Evolutionary conservation across 2,113 vertebrate genomes (phyloP).

Genomic region (Cryptomyrus ogoouensis): DNA sequence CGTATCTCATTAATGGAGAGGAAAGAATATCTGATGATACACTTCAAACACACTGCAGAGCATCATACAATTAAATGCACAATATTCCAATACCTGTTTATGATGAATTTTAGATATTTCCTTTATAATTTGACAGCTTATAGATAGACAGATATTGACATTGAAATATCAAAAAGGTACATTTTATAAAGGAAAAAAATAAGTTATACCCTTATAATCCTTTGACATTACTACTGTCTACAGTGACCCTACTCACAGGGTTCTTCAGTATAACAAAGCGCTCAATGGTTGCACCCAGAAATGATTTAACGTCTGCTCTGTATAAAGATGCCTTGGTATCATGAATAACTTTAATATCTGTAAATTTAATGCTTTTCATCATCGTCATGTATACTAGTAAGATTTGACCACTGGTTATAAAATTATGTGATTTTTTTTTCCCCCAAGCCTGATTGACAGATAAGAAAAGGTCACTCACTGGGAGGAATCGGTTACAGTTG

Average conservation of each 20-base stretch:
- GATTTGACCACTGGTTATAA: neutral
- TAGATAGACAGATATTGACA: neutral
- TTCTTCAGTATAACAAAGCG: neutral
- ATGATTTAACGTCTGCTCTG: neutral
- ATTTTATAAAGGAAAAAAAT: neutral
- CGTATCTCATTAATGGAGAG: neutral
- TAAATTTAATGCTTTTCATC: neutral
- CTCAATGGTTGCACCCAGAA: neutral
- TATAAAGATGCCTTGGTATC: neutral
- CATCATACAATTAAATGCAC: neutral
- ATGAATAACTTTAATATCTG: neutral
- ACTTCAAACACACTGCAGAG: neutral
- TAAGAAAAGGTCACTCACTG: conserved; percentile 12
- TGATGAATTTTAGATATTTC: neutral
- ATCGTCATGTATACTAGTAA: neutral
- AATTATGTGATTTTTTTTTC: neutral
- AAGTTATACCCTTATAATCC: neutral
- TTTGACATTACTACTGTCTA: neutral
- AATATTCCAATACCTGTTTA: neutral
- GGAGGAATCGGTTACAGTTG: conserved; percentile 46
- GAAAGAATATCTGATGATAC: neutral
- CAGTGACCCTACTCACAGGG: neutral
- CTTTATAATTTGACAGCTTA: neutral
- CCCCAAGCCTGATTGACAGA: neutral
- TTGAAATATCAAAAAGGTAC: neutral